phyloP scores from a whole-genome alignment of 2,797 vertebrate genomes.

The Lithobates sylvaticus region DNA sequence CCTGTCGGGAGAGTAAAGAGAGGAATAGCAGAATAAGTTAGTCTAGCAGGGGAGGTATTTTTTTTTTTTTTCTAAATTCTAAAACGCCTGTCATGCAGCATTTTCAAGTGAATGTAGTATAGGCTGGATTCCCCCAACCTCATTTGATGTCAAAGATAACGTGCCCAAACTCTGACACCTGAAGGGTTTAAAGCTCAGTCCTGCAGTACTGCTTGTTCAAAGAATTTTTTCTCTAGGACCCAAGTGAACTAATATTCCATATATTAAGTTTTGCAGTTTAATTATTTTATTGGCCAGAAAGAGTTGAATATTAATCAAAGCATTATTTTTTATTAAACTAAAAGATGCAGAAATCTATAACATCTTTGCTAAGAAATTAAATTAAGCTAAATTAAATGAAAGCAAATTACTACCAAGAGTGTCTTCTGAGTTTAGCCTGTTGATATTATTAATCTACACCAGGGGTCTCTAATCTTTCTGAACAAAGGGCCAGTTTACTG shows the following conservation, averaged over 20 bases:
- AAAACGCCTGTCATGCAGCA: constrained; percentile 2
- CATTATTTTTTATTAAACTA: background rate
- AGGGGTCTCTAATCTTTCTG: too few species aligned
- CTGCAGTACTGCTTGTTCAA: background rate
- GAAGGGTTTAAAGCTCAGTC: constrained; percentile 10
- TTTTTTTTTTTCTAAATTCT: background rate
- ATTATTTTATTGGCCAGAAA: background rate
- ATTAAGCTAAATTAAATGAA: background rate
- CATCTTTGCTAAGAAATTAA: background rate
- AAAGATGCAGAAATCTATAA: background rate
- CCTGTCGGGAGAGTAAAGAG: constrained; percentile 72
- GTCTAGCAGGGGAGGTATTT: background rate
- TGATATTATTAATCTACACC: background rate
- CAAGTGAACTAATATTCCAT: constrained; percentile 37
- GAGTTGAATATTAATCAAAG: background rate
- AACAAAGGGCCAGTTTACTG: too few species aligned
- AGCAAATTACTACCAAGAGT: background rate
- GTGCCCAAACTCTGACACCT: background rate
- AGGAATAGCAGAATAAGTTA: constrained; percentile 26
- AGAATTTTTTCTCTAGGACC: constrained; percentile 18
- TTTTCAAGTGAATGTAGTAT: constrained; percentile 19
- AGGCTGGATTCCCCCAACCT: background rate
- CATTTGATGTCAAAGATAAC: background rate
- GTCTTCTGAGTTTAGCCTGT: background rate
- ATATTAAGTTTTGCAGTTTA: background rate